These are phyloP conservation scores for Brachionus manjavacas DNA, from an alignment of 1,140 invertebrate species.

Conservation along the genomic window DNA sequence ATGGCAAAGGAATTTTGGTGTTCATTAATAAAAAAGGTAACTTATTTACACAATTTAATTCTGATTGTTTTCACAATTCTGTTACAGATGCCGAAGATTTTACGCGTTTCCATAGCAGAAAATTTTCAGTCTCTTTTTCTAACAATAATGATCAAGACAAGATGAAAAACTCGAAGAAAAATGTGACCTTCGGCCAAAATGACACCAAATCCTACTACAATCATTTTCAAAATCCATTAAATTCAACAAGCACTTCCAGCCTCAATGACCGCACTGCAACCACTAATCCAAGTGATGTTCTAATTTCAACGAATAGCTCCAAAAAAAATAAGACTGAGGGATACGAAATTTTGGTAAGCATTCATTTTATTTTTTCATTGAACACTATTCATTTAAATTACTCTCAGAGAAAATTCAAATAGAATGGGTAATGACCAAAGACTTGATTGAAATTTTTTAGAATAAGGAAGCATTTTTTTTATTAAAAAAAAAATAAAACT, in stretches of 20 bases:
- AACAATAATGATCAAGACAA: neutral
- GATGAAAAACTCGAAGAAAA: conserved; percentile 26
- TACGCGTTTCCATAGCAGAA: neutral
- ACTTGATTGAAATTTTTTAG: no score
- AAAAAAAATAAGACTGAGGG: conserved; percentile 33
- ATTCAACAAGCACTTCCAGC: neutral
- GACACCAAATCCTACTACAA: neutral
- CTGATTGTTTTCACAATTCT: neutral
- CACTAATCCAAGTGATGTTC: neutral
- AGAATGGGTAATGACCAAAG: no score
- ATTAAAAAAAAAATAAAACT: neutral
- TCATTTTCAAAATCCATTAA: neutral
- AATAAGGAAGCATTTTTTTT: neutral
- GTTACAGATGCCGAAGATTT: conserved; percentile 23
- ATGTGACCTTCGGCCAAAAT: conserved; percentile 18
- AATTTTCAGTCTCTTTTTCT: conserved; percentile 1
- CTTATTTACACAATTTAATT: neutral
- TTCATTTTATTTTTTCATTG: neutral
- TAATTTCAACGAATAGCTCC: conserved; percentile 15
- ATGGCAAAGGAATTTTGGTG: conserved; percentile 31
- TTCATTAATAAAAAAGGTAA: conserved; percentile 26
- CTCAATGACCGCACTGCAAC: neutral
- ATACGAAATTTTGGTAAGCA: conserved; percentile 30
- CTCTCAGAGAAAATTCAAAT: no score
- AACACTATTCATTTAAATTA: no score